phyloP scores from a whole-genome alignment of 2,888 invertebrate genomes.

The Andrena minutula region DNA sequence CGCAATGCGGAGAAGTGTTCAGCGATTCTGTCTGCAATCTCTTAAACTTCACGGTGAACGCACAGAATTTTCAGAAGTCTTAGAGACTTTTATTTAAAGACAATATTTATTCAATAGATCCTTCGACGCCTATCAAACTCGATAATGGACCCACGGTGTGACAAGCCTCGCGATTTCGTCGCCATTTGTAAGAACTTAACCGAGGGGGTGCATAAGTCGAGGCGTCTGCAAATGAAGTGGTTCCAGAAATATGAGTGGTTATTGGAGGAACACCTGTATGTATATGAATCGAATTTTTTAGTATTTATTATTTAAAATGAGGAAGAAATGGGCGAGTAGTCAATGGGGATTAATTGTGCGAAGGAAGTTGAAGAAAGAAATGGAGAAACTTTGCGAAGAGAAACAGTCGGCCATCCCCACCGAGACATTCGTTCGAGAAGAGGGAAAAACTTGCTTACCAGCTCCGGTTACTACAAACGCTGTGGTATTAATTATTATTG shows the following conservation, averaged over 20 bases:
- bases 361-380: slow-evolving; percentile 69
- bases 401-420: slow-evolving; percentile 34
- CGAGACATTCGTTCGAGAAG: slow-evolving; percentile 28
- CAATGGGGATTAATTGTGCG: background rate
- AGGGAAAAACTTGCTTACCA: slow-evolving; percentile 72
- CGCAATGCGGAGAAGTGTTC: background rate
- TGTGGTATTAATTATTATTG: slow-evolving; percentile 52
- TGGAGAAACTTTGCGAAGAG: slow-evolving; percentile 69
- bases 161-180: slow-evolving; percentile 73
- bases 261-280: slow-evolving; percentile 76
- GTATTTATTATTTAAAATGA: background rate
- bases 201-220: slow-evolving; percentile 68
- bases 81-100: background rate
- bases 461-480: slow-evolving; percentile 71
- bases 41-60: slow-evolving; percentile 15
- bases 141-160: slow-evolving; percentile 69
- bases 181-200: slow-evolving; percentile 65
- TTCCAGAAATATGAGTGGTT: slow-evolving; percentile 75
- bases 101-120: slow-evolving; percentile 1
- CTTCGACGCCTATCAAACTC: background rate
- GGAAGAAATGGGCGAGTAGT: background rate
- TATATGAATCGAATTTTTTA: slow-evolving; percentile 5
- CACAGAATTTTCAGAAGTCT: background rate
- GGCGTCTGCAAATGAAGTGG: slow-evolving; percentile 71
- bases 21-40: background rate